Conservation (phyloP, 2,113 vertebrate genomes). For the Dinomys branickii region DNA sequence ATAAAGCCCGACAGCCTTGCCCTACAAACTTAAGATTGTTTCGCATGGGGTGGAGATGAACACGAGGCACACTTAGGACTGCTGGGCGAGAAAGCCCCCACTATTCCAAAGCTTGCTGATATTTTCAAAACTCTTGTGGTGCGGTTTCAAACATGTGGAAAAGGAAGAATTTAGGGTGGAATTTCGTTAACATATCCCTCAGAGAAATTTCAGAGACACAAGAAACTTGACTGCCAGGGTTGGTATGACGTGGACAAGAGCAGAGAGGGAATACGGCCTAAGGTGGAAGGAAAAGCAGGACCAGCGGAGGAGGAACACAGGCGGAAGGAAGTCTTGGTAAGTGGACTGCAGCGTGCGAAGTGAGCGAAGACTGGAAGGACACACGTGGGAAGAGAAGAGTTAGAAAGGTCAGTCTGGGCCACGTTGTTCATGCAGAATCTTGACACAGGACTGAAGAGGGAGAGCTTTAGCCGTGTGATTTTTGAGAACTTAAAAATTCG, state of each 20-base stretch:
- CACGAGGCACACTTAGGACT: neutral
- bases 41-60: neutral
- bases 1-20: neutral
- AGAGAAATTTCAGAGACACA: neutral
- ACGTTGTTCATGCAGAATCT: neutral
- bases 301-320: neutral
- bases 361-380: neutral
- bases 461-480: neutral
- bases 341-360: fast-evolving
- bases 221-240: neutral
- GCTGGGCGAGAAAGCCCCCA: neutral
- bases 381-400: fast-evolving
- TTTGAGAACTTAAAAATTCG: neutral
- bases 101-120: neutral
- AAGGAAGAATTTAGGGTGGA: neutral
- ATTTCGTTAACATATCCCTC: neutral
- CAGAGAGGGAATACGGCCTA: neutral
- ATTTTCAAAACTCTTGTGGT: neutral
- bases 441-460: neutral
- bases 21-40: neutral
- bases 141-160: neutral
- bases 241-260: neutral
- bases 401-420: neutral
- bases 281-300: neutral
- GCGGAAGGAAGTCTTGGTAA: neutral